Conservation (phyloP, 2,888 invertebrate genomes). For the Clanis bilineata region DNA sequence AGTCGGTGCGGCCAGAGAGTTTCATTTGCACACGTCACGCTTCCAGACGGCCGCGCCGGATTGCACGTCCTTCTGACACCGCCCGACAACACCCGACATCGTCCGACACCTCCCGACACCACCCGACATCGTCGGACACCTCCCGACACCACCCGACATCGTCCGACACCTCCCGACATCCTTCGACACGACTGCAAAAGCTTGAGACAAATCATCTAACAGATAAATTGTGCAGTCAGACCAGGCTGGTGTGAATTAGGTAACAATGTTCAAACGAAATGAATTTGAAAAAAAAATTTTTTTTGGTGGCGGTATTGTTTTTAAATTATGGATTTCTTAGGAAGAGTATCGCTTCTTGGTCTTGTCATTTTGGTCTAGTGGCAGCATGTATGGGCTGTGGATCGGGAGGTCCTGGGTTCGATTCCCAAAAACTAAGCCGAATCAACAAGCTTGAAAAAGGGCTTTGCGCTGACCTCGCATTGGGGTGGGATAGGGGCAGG, state of each 20-base stretch:
- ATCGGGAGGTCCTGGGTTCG: no score
- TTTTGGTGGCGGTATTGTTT: not conserved
- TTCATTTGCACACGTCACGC: constrained; percentile 12
- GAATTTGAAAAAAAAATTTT: not conserved
- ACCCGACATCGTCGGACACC: not conserved
- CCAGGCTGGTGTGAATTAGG: not conserved
- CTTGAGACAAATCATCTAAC: not conserved
- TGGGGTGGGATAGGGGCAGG: no score
- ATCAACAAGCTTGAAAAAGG: no score
- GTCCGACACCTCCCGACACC: not conserved
- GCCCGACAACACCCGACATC: not conserved
- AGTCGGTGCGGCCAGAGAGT: constrained; percentile 2
- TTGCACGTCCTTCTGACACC: no score
- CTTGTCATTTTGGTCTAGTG: no score
- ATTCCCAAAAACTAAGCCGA: no score
- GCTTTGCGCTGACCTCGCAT: no score
- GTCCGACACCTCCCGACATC: not conserved
- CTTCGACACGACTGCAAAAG: not conserved
- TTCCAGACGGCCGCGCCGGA: not conserved
- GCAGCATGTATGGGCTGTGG: no score
- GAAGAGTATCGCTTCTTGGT: no score
- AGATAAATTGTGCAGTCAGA: not conserved
- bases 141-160: not conserved
- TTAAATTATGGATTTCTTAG: no score
- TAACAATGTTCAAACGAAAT: not conserved